Evolutionary conservation across 2,113 vertebrate genomes (phyloP), one percentile per base, ranked within the genome.

Genomic region (Salvelinus alpinus): DNA sequence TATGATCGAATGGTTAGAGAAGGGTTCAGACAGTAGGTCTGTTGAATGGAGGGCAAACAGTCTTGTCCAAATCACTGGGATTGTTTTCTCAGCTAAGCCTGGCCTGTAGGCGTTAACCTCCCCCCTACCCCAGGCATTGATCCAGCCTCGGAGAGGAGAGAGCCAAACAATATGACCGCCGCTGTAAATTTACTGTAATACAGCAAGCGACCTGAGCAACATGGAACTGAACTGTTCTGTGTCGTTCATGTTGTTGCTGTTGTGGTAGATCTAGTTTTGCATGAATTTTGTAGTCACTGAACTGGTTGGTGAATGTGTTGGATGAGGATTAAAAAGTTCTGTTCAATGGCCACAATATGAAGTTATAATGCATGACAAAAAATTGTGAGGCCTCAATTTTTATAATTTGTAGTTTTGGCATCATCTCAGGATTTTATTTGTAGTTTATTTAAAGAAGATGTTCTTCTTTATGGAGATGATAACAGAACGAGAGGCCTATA

Each of bases 1-100:
- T 94, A 95, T 94, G 93, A 95, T 94, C 92, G 94, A 90, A 93
- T 91, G 90, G 92, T 91, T 90, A 85, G 91, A 90, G 89, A 88
- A 88, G 89, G 84, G 9, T 54, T 54, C 14, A 60, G 88, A 88
- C 85, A 78, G 3, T 76, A 77, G 80, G 82, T 25, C 64, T 54
- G 82, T 80, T 91, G 89, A 90, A 92, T 90, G 83, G 64, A 66
- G 75, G 57, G 25, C 60, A 65, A 64, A 71, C 73, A 54, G 47
- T 73, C 65, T 78, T 84, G 81, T 68, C 77, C 74, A 85, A 85
- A 84, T 76, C 86, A 90, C 76, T 34, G n/a, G 57, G 80, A 83
- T 82, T 82, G 85, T 72, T 76, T 78, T 76, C 66, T 57, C 72
- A 73, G 78, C 74, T 75, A 80, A 80, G 73, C 82, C 51, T 12